Conservation (phyloP, 2,888 invertebrate genomes). For the Auanema freiburgensis region DNA sequence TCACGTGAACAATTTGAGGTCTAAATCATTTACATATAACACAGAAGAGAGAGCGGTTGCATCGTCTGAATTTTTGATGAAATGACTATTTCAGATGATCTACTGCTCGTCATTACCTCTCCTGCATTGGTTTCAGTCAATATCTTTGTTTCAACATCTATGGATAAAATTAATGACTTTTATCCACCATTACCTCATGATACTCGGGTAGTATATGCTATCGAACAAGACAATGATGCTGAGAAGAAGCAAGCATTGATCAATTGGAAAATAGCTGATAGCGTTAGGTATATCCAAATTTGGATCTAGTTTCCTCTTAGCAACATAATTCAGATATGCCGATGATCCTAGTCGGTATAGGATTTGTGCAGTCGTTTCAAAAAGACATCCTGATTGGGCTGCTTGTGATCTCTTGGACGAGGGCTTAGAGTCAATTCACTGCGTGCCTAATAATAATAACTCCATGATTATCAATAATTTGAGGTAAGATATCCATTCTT, state of each 20-base stretch:
- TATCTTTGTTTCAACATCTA: conserved; percentile 38
- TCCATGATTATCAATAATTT: conserved; percentile 35
- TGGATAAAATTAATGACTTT: conserved; percentile 33
- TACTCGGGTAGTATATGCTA: conserved; percentile 36
- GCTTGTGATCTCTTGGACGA: conserved; percentile 51
- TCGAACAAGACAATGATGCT: conserved; percentile 15
- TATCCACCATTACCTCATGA: conserved; percentile 53
- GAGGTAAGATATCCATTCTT: conserved; percentile 16
- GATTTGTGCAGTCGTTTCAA: conserved; percentile 45
- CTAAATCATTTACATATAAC: too few relatives aligned
- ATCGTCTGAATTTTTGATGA: too few relatives aligned
- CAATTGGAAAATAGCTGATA: conserved; percentile 37
- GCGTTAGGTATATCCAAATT: conserved; percentile 21
- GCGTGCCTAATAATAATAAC: conserved; percentile 43
- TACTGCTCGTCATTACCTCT: conserved; percentile 18
- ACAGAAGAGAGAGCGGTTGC: too few relatives aligned
- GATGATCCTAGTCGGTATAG: conserved; percentile 32
- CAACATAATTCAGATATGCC: conserved; percentile 8
- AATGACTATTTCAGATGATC: conserved; percentile 9
- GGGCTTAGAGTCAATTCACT: conserved; percentile 49
- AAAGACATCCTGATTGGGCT: conserved; percentile 38
- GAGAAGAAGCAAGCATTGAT: conserved; percentile 23
- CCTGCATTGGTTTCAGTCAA: conserved; percentile 27
- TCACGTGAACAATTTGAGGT: too few relatives aligned
- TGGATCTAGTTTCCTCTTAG: neutral